Conservation (phyloP, 2,888 invertebrate species). For the Ennomos erosarius region DNA sequence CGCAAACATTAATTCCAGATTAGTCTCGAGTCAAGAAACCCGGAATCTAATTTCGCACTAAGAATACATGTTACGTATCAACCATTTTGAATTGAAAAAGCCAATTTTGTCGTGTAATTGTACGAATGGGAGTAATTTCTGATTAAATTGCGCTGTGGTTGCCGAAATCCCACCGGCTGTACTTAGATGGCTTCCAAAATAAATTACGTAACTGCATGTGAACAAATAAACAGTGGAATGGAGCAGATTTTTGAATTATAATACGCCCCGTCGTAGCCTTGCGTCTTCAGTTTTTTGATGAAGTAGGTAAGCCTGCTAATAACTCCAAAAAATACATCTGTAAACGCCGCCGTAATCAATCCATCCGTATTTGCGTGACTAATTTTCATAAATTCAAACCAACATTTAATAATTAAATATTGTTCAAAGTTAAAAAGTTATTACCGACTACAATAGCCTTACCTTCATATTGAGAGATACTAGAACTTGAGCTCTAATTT, state of each 20-base stretch:
- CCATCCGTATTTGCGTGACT: no score
- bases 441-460: no score
- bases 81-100: constrained; percentile 24
- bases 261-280: no score
- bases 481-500: no score
- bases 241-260: not conserved
- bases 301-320: no score
- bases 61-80: constrained; percentile 22
- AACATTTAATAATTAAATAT: no score
- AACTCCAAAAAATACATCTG: no score
- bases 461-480: no score
- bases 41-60: constrained; percentile 20
- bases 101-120: constrained; percentile 29
- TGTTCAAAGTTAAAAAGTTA: no score
- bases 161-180: constrained; percentile 14
- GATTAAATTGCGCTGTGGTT: constrained; percentile 22
- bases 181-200: constrained; percentile 14
- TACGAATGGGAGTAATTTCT: constrained; percentile 24
- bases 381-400: no score
- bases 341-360: no score
- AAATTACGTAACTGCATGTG: constrained; percentile 13
- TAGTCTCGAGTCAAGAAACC: constrained; percentile 15
- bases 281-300: no score
- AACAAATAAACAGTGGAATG: not conserved
- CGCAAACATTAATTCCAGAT: constrained; percentile 27